phyloP scores from a whole-genome alignment of 2,888 invertebrate species.

The Leucophora obtusa region DNA sequence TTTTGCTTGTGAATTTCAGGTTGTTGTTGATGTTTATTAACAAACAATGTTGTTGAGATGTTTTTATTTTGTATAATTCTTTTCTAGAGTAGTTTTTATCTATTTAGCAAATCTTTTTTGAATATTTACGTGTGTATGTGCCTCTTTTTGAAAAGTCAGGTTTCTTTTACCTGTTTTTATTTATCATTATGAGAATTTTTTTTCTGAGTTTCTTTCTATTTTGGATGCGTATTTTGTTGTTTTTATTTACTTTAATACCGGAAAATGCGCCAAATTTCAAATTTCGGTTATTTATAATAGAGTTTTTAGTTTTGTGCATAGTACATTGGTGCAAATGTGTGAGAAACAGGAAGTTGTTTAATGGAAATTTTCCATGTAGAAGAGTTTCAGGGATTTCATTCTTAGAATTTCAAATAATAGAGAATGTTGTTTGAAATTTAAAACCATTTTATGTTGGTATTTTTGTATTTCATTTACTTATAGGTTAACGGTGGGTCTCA shows the following conservation, averaged over 20 bases:
- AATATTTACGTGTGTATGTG: not conserved
- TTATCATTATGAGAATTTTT: slow-evolving; percentile 18
- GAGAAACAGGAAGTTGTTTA: slow-evolving; percentile 57
- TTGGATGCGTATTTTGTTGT: slow-evolving; percentile 17
- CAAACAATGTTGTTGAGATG: slow-evolving; percentile 26
- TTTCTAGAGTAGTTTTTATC: slow-evolving; percentile 27
- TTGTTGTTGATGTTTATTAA: slow-evolving; percentile 27
- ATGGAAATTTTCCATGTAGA: slow-evolving; percentile 20
- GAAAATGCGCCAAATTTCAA: slow-evolving; percentile 56
- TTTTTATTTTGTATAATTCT: slow-evolving; percentile 16
- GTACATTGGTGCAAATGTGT: slow-evolving; percentile 31
- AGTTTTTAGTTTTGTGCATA: slow-evolving; percentile 21
- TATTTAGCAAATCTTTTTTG: slow-evolving; percentile 48
- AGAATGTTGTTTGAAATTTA: not conserved
- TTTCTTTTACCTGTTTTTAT: slow-evolving; percentile 51
- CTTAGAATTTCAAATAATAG: slow-evolving; percentile 9
- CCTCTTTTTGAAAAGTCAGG: slow-evolving; percentile 34
- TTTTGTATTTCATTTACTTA: not conserved
- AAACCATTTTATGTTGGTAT: not conserved
- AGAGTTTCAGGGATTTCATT: not conserved
- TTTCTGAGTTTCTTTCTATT: too few relatives aligned
- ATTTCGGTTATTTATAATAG: slow-evolving; percentile 28
- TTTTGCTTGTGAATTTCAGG: slow-evolving; percentile 11
- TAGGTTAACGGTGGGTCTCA: not conserved
- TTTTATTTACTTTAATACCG: slow-evolving; percentile 20